These are phyloP conservation scores for Lepidochrysops patricia DNA, from an alignment of 2,888 invertebrate genomes.

Conservation along the genomic window DNA sequence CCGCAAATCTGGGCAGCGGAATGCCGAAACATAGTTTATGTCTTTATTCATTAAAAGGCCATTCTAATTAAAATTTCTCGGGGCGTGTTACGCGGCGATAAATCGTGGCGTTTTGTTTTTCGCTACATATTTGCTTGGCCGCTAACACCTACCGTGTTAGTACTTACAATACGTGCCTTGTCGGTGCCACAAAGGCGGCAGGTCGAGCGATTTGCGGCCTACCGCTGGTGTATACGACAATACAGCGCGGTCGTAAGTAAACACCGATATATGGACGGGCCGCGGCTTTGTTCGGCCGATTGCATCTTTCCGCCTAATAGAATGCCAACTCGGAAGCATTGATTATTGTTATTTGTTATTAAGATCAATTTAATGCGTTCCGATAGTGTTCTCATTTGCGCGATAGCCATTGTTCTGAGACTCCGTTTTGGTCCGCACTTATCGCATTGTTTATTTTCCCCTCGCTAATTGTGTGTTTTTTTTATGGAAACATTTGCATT, in stretches of 20 bases:
- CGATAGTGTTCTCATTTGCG: conserved; percentile 10
- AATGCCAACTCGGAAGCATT: conserved; percentile 18
- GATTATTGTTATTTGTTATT: conserved; percentile 16
- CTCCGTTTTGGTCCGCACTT: not conserved
- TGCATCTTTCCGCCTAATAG: conserved; percentile 34
- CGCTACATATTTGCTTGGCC: conserved; percentile 35
- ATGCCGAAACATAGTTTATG: conserved; percentile 33
- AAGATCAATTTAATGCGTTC: conserved; percentile 8
- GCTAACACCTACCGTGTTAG: conserved; percentile 35
- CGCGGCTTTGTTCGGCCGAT: conserved; percentile 33
- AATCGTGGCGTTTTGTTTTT: conserved; percentile 33
- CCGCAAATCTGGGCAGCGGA: conserved; percentile 26
- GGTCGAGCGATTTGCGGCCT: conserved; percentile 32
- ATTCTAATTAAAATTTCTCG: conserved; percentile 41
- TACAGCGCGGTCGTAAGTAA: conserved; percentile 31
- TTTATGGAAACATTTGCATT: not conserved
- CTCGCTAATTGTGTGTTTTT: not conserved
- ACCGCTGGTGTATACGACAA: conserved; percentile 32
- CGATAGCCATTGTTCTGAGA: not conserved
- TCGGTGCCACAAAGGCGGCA: conserved; percentile 32
- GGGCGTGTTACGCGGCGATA: conserved; percentile 33
- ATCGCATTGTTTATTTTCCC: not conserved
- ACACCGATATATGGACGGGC: conserved; percentile 30
- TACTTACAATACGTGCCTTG: conserved; percentile 31
- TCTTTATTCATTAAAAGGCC: conserved; percentile 40